Evolutionary conservation across 2,888 invertebrate genomes (phyloP).

Genomic region (Drosophila meridionalis): DNA sequence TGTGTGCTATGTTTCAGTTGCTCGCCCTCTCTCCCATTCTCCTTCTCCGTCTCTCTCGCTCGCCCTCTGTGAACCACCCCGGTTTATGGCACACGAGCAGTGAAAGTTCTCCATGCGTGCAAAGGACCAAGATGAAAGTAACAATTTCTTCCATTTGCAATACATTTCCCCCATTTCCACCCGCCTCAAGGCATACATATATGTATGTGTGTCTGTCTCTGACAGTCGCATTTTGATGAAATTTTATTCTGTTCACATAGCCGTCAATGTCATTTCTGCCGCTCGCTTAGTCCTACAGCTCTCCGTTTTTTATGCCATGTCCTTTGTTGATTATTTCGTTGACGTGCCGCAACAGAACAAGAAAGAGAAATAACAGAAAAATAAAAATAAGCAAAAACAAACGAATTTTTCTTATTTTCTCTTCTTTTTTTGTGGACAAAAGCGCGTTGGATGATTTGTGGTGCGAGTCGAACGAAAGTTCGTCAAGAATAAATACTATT

Average conservation of each 20-base stretch:
- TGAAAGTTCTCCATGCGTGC: slow-evolving; percentile 75
- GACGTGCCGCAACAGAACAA: slow-evolving; percentile 60
- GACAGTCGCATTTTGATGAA: slow-evolving; percentile 77
- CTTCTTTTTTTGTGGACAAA: slow-evolving; percentile 7
- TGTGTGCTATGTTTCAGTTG: slow-evolving; percentile 22
- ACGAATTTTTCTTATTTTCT: slow-evolving; percentile 1
- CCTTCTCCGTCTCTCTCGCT: slow-evolving; percentile 24
- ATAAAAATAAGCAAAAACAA: slow-evolving; percentile 18
- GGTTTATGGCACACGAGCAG: slow-evolving; percentile 41
- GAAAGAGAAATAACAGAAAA: slow-evolving; percentile 3
- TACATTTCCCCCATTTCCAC: slow-evolving; percentile 60
- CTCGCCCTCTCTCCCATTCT: slow-evolving; percentile 36
- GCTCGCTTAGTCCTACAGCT: slow-evolving; percentile 62
- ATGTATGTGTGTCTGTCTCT: slow-evolving; percentile 54
- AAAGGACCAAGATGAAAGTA: slow-evolving; percentile 76
- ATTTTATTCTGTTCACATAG: slow-evolving; percentile 80
- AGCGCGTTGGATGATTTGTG: neutral
- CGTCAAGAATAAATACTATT: neutral
- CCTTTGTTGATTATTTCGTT: slow-evolving; percentile 81
- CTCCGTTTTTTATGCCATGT: slow-evolving; percentile 56
- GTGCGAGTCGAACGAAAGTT: neutral
- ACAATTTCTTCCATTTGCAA: slow-evolving; percentile 79
- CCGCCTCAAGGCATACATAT: slow-evolving; percentile 19
- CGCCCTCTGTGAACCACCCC: slow-evolving; percentile 21
- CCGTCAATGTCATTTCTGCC: slow-evolving; percentile 81